These are phyloP conservation scores for Arrhamphus sclerolepis DNA, from an alignment of 2,797 vertebrate genomes.

Conservation along the genomic window DNA sequence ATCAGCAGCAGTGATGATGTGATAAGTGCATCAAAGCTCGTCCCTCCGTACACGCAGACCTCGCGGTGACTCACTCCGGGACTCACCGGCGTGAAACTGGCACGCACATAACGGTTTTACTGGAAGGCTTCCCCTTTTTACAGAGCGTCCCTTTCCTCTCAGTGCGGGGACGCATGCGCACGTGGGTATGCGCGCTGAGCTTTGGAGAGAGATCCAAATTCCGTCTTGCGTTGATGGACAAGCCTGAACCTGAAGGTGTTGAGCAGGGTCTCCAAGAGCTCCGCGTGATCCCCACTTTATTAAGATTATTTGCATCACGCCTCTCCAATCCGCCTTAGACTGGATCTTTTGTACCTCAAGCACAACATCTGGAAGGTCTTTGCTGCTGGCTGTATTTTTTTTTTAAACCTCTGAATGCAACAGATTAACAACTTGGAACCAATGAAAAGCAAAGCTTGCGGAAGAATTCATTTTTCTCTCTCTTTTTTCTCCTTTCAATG, in stretches of 20 bases:
- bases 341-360: slow-evolving; percentile 11
- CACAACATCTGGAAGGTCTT: slow-evolving; percentile 49
- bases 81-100: slow-evolving; percentile 1
- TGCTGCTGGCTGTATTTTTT: slow-evolving; percentile 26
- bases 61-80: background rate
- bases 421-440: too few relatives aligned
- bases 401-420: too few relatives aligned
- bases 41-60: background rate
- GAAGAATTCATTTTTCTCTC: too few relatives aligned
- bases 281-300: background rate
- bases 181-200: slow-evolving; percentile 11
- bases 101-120: slow-evolving; percentile 21
- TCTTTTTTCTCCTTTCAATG: too few relatives aligned
- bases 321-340: slow-evolving; percentile 7
- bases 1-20: slow-evolving; percentile 7
- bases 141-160: slow-evolving; percentile 17
- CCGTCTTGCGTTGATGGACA: background rate
- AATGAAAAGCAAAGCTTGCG: too few relatives aligned
- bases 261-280: background rate
- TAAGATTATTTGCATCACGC: background rate
- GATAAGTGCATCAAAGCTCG: slow-evolving; percentile 9
- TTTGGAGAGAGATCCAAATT: slow-evolving; percentile 9
- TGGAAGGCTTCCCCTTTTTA: slow-evolving; percentile 8
- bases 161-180: slow-evolving; percentile 58
- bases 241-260: slow-evolving; percentile 12